Conservation (phyloP, 1,140 invertebrate species). For the Muscidifurax raptorellus region DNA sequence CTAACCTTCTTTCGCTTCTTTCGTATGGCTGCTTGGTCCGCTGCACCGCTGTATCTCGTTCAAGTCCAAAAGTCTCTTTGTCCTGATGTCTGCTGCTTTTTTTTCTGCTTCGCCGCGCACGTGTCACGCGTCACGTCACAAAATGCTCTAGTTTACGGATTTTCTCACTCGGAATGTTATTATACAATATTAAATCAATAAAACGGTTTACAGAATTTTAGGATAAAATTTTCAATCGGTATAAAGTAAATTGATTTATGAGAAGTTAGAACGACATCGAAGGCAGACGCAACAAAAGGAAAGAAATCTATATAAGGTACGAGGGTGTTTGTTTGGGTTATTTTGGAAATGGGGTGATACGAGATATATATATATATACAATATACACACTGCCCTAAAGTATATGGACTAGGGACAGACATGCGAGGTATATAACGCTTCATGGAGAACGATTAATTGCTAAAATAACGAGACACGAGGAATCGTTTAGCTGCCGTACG, state of each 20-base stretch:
- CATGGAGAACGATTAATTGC: slow-evolving; percentile 66
- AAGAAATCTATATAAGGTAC: not conserved
- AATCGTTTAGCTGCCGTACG: slow-evolving; percentile 68
- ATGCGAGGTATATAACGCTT: slow-evolving; percentile 2
- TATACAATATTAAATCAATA: not conserved
- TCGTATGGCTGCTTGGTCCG: not conserved
- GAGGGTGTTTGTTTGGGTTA: not conserved
- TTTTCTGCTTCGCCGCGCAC: slow-evolving; percentile 34
- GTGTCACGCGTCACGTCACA: not conserved
- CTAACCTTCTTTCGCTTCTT: slow-evolving; percentile 56
- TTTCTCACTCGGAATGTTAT: not conserved
- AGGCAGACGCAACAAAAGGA: slow-evolving; percentile 2
- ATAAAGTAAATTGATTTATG: slow-evolving; percentile 2
- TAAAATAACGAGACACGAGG: slow-evolving; percentile 70
- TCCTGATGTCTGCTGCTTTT: not conserved
- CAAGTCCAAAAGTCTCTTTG: slow-evolving; percentile 27
- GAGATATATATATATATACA: too few species aligned
- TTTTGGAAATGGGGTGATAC: too few species aligned
- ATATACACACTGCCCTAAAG: not conserved
- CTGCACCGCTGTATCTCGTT: not conserved
- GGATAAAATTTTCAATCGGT: not conserved
- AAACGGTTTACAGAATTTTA: not conserved
- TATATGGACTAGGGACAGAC: not conserved
- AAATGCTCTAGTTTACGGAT: not conserved
- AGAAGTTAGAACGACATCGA: not conserved